Evolutionary conservation across 2,113 vertebrate genomes (phyloP), one percentile per base, ranked within the genome.

Genomic region (Gambusia affinis): DNA sequence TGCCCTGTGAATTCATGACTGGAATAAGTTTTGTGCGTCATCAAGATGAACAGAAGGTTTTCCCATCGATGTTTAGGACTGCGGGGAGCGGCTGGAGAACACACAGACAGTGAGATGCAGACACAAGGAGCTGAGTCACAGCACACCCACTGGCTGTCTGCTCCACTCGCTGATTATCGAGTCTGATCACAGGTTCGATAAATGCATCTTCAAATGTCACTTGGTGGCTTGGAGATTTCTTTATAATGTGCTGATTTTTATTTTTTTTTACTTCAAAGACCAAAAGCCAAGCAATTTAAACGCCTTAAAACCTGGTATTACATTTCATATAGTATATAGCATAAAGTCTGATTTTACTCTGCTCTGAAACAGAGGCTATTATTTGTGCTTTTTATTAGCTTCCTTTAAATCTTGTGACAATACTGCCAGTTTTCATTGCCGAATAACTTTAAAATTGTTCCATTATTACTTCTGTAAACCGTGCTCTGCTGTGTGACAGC

Each of bases 91-190:
- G 70, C 69, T 14, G 31, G 72, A 64, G 76, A 75, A 8, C 74
- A 64, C 73, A 79, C 88, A 71, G 67, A 75, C 2, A 62, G 47
- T 62, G n/a, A 2, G 61, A 72, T 39, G 33, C 64, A 76, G 67
- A 82, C 39, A 60, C 72, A 66, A 64, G 61, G 8, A 70, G 65
- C 73, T 91, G 78, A 87, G 79, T 87, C 83, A 86, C 75, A 8
- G 8, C 5, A 83, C 84, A 28, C 82, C 71, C 82, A 89, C 87
- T 12, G 69, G 78, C 82, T 88, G 76, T 80, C 81, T 80, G 77
- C 70, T 75, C 77, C 63, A 27, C 64, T 44, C 44, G 29, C 64
- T 83, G 85, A 78, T 84, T 76, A 81, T 81, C 37, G 35, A 60
- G 75, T 70, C 72, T 72, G 82, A 82, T 80, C 67, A 78, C 51